Evolutionary conservation across 2,888 invertebrate genomes (phyloP).

Genomic region (Baccha elongata): DNA sequence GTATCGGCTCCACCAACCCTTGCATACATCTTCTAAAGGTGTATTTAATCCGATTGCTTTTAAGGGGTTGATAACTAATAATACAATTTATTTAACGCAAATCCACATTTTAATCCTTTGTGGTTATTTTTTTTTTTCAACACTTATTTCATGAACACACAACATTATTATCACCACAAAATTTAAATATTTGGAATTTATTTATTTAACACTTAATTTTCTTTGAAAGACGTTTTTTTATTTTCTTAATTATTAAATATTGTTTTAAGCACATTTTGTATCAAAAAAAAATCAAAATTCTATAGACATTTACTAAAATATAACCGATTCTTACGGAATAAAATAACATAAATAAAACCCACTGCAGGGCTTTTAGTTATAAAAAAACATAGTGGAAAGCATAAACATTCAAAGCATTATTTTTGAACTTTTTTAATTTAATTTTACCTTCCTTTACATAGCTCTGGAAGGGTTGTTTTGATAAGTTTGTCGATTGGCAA

Average conservation of each 20-base stretch:
- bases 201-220: conserved; percentile 11
- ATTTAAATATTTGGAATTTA: conserved; percentile 12
- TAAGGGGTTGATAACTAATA: background rate
- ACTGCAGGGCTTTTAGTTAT: conserved; percentile 57
- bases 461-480: conserved; percentile 43
- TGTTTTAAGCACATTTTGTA: conserved; percentile 26
- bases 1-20: conserved; percentile 60
- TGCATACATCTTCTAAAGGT: conserved; percentile 59
- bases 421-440: conserved; percentile 71
- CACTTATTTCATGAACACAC: conserved; percentile 18
- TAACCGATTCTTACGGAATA: conserved; percentile 60
- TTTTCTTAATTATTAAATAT: background rate
- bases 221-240: background rate
- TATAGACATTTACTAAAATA: conserved; percentile 36
- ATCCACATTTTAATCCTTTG: conserved; percentile 40
- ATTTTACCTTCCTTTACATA: conserved; percentile 53
- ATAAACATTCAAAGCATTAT: conserved; percentile 34
- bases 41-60: conserved; percentile 27
- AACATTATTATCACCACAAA: too few relatives aligned
- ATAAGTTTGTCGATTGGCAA: background rate
- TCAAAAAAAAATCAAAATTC: conserved; percentile 35
- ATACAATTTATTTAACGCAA: conserved; percentile 15
- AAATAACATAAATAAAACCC: conserved; percentile 65
- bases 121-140: background rate
- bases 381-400: conserved; percentile 31